phyloP scores from a whole-genome alignment of 2,113 vertebrate genomes.

The Archocentrus centrarchus region DNA sequence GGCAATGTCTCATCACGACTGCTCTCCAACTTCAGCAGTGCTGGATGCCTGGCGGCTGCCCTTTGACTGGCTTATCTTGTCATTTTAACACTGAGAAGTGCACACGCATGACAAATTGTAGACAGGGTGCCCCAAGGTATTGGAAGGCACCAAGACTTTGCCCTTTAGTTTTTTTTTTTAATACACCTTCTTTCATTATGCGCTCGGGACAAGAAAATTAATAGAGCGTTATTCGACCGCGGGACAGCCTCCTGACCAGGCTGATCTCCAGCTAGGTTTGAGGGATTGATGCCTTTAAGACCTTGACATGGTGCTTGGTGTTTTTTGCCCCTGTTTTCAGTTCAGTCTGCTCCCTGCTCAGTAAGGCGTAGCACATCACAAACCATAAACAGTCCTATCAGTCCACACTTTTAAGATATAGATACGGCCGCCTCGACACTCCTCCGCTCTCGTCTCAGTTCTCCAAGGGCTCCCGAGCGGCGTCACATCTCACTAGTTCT shows the following conservation, averaged over 20 bases:
- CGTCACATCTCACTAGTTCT: constrained; percentile 86
- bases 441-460: constrained; percentile 58
- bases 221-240: constrained; percentile 89
- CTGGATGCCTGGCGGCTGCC: constrained; percentile 84
- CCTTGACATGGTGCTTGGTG: constrained; percentile 82
- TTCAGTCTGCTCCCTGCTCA: constrained; percentile 79
- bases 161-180: constrained; percentile 74
- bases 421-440: constrained; percentile 6
- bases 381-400: constrained; percentile 82
- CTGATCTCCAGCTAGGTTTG: constrained; percentile 76
- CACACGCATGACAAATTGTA: constrained; percentile 93
- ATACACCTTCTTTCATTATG: constrained; percentile 94
- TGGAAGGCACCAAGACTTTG: constrained; percentile 83
- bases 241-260: constrained; percentile 85
- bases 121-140: constrained; percentile 90
- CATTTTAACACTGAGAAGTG: constrained; percentile 90
- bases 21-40: constrained; percentile 75
- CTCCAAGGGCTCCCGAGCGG: constrained; percentile 77
- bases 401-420: constrained; percentile 63
- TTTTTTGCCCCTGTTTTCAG: constrained; percentile 60
- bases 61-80: constrained; percentile 88
- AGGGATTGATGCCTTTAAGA: constrained; percentile 84
- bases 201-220: constrained; percentile 87
- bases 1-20: constrained; percentile 85
- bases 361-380: constrained; percentile 81